These are phyloP conservation scores for Elephantulus edwardii DNA, from an alignment of 2,113 vertebrate genomes.

Conservation along the genomic window DNA sequence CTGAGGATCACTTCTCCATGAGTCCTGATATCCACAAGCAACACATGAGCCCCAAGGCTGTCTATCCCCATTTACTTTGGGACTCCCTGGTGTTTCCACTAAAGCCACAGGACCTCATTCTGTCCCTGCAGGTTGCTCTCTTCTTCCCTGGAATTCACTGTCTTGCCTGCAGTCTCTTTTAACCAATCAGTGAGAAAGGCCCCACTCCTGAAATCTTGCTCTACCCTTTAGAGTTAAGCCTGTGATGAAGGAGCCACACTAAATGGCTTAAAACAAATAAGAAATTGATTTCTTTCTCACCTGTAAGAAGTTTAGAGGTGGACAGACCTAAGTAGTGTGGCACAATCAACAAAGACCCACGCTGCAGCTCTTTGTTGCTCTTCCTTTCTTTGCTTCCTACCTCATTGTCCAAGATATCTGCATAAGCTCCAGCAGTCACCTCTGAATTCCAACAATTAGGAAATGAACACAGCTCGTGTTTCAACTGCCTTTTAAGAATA, in stretches of 20 bases:
- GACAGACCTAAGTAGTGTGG: background rate
- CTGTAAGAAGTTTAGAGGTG: background rate
- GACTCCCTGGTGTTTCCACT: background rate
- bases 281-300: background rate
- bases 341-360: background rate
- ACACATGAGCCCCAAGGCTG: background rate
- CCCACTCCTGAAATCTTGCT: background rate
- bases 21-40: background rate
- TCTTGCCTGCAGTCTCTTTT: background rate
- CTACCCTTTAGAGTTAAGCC: background rate
- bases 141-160: background rate
- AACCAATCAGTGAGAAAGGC: background rate
- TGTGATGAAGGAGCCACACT: background rate
- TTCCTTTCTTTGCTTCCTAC: background rate
- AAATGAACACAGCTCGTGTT: background rate
- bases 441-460: background rate
- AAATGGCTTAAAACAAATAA: background rate
- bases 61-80: background rate
- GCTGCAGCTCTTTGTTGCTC: background rate
- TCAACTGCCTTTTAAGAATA: background rate
- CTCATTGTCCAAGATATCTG: background rate
- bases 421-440: background rate
- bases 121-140: accelerated
- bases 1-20: background rate
- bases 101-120: background rate